Evolutionary conservation across 2,113 vertebrate genomes (phyloP).

Genomic region (Melanerpes aurifrons): DNA sequence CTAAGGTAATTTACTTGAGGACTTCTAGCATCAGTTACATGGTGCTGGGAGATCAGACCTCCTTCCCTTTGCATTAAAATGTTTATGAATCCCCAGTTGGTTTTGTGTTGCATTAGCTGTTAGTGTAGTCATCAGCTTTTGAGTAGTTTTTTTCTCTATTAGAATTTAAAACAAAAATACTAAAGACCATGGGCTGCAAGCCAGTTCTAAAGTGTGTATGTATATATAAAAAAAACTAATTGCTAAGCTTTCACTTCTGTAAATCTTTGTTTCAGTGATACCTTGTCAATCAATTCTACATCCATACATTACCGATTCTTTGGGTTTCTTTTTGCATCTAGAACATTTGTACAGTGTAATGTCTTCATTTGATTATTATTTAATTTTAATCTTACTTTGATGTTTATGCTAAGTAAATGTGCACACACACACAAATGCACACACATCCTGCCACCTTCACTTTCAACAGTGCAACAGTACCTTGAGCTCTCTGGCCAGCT

Average conservation of each 20-base stretch:
- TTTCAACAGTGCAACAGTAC: neutral
- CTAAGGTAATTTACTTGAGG: neutral
- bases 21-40: neutral
- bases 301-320: neutral
- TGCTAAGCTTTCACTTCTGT: neutral
- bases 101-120: neutral
- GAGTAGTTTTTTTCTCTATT: neutral
- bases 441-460: neutral
- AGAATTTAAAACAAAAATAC: neutral
- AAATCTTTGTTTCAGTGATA: neutral
- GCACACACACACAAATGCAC: too few species aligned
- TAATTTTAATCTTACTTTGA: neutral
- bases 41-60: neutral
- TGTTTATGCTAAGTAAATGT: neutral
- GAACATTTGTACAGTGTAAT: neutral
- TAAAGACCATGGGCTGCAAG: neutral
- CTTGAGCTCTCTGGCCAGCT: neutral
- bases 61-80: neutral
- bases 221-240: neutral
- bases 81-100: fast-evolving
- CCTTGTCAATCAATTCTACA: neutral
- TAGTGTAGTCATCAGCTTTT: neutral
- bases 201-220: neutral
- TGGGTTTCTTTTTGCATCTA: neutral
- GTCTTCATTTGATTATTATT: neutral